A percentile compares a stretch with the other conserved stretches of the same genome.
Conservation (phyloP, 2,888 invertebrate genomes). For the Drosophila quasianomalipes region DNA sequence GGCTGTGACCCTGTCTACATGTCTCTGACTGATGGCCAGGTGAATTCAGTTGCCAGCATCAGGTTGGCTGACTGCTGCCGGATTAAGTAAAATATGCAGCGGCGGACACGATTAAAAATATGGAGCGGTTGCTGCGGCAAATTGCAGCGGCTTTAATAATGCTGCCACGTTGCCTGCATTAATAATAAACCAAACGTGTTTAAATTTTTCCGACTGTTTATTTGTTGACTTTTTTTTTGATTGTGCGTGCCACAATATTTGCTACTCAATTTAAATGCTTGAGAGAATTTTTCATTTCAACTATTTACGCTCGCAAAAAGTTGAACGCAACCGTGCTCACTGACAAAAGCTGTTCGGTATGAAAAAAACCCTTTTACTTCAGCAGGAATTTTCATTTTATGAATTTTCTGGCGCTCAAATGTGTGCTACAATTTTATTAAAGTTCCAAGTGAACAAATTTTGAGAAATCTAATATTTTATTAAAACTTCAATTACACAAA, state of each 20-base stretch:
- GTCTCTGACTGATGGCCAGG: constrained; percentile 68
- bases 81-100: constrained; percentile 57
- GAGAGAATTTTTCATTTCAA: constrained; percentile 44
- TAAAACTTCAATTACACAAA: not conserved
- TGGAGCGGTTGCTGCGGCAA: constrained; percentile 28
- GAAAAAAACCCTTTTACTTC: constrained; percentile 10
- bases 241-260: constrained; percentile 5
- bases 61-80: constrained; percentile 37
- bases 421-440: constrained; percentile 29
- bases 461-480: not conserved
- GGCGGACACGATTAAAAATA: constrained; percentile 53
- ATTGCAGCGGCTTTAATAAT: constrained; percentile 51
- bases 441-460: not conserved
- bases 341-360: too few species aligned
- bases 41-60: constrained; percentile 58
- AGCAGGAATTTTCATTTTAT: constrained; percentile 6
- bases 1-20: constrained; percentile 32
- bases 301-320: constrained; percentile 45
- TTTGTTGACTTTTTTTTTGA: constrained; percentile 14
- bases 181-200: constrained; percentile 12
- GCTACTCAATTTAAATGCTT: constrained; percentile 30
- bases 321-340: too few species aligned
- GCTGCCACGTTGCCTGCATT: constrained; percentile 53
- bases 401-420: constrained; percentile 25
- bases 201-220: not conserved